phyloP scores from a whole-genome alignment of 2,113 vertebrate genomes.

The Neotoma lepida region DNA sequence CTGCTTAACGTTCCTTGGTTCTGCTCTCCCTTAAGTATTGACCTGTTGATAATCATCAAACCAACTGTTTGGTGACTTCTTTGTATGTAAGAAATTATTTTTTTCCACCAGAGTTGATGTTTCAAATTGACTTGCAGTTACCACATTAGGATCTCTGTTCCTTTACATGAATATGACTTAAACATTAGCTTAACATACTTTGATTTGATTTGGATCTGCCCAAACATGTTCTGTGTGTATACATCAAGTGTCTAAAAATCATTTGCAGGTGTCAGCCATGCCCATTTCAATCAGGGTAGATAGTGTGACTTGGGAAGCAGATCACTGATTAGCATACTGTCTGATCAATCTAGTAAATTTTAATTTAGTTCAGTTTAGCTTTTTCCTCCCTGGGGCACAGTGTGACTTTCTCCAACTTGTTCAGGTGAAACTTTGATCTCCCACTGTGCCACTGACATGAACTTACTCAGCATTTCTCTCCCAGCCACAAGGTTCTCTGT shows the following conservation, averaged over 20 bases:
- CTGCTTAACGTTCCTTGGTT: background rate
- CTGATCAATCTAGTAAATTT: conserved; percentile 73
- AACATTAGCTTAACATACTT: conserved; percentile 5
- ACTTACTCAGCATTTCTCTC: background rate
- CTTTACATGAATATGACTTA: background rate
- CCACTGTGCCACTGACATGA: background rate
- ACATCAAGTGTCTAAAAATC: conserved; percentile 39
- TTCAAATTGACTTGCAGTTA: background rate
- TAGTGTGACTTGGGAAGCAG: conserved; percentile 64
- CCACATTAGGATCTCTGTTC: background rate
- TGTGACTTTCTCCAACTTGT: conserved; percentile 63
- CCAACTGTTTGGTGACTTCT: background rate
- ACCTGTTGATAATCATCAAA: background rate
- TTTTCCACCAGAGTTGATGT: background rate
- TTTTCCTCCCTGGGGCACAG: conserved; percentile 43
- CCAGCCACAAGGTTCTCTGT: background rate
- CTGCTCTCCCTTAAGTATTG: background rate
- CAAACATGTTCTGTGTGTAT: conserved; percentile 32
- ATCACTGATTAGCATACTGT: conserved; percentile 66
- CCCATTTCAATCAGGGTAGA: conserved; percentile 56
- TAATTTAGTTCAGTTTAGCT: conserved; percentile 71
- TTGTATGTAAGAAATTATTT: background rate
- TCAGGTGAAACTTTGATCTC: conserved; percentile 45
- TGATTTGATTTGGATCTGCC: conserved; percentile 30
- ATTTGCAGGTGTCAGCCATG: conserved; percentile 55